Evolutionary conservation across 2,113 vertebrate genomes (phyloP), one percentile per base, ranked within the genome.

Genomic region (Lasiurus borealis): DNA sequence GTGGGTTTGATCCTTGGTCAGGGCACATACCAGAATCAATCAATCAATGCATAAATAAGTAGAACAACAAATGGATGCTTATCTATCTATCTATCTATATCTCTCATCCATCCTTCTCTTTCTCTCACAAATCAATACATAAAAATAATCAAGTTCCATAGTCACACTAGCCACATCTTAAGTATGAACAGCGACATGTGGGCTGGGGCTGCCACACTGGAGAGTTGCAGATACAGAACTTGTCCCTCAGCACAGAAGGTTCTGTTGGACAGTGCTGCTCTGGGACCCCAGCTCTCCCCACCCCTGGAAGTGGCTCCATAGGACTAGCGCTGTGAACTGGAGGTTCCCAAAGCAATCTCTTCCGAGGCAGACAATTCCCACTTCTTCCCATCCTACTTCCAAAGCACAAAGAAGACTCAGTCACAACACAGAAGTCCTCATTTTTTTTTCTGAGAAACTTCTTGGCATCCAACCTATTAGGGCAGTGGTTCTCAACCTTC

Each of bases 171-270:
- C 44, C 11, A 9, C 40, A 7, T 62, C 44, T 34, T 25, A 29
- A 48, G 48, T 3, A 7, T 59, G 29, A 1, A 0, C 6, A 5
- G 18, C 3, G 13, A 19, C 12, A 1, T 1, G 14, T 1, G 0
- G 7, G 11, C 46, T 9, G 0, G 44, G 27, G 36, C 46, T 11
- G 2, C 36, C 77, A 8, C 1, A 2, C 0, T 10, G 71, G 82
- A 34, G 40, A 16, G 7, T 5, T 5, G 5, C 8, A 10, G 19
- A 48, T 18, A 13, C 0, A 52, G 78, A 50, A 34, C 16, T 5
- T 54, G 23, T 12, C 48, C 66, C 8, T 21, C 66, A 16, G 5
- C 21, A 8, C 9, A 11, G 50, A 23, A n/a, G n/a, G 46, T 62
- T 54, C 78, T 27, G 2, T 19, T 8, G 4, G 69, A 14, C 36